Evolutionary conservation across 2,888 invertebrate species (phyloP).

Genomic region (Dryomyza anilis): DNA sequence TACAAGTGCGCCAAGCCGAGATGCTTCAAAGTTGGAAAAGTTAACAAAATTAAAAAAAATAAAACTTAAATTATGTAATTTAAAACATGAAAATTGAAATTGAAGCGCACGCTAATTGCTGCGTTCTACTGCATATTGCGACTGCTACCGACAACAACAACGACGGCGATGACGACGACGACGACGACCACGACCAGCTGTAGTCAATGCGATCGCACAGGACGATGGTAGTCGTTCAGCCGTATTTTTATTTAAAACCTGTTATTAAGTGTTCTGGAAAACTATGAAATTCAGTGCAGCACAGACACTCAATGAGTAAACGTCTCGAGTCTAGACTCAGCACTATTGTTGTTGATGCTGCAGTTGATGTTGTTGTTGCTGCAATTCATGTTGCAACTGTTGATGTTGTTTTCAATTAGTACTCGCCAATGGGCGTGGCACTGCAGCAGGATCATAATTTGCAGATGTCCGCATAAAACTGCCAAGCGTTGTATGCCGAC

Average conservation of each 20-base stretch:
- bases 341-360: too few species aligned
- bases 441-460: slow-evolving; percentile 14
- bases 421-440: slow-evolving; percentile 35
- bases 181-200: background rate
- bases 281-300: slow-evolving; percentile 3
- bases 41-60: background rate
- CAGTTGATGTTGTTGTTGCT: too few species aligned
- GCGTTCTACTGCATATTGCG: background rate
- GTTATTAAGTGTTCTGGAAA: slow-evolving; percentile 38
- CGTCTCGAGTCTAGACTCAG: too few species aligned
- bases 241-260: slow-evolving; percentile 28
- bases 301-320: background rate
- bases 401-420: slow-evolving; percentile 27
- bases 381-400: background rate
- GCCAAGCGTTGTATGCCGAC: background rate
- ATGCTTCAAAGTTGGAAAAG: background rate
- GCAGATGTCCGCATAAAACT: background rate
- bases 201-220: slow-evolving; percentile 1
- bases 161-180: background rate
- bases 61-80: too few species aligned
- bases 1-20: background rate
- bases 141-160: too few species aligned
- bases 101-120: background rate
- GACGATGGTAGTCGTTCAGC: background rate
- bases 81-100: too few species aligned